phyloP scores from a whole-genome alignment of 1,140 invertebrate species.

The Matsumurasca onukii region DNA sequence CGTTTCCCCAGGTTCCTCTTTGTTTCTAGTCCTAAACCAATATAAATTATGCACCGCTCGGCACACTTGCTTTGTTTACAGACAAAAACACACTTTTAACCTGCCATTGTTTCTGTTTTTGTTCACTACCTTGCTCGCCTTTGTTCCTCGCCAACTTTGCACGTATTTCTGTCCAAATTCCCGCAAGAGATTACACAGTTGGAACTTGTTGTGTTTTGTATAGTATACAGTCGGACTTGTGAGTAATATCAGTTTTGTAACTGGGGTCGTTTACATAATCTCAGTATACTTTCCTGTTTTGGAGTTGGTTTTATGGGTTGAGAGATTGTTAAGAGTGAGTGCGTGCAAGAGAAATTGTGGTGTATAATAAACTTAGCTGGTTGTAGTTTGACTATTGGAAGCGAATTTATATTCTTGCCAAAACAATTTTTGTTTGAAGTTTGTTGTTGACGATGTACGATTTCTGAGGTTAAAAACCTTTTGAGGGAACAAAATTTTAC shows the following conservation, averaged over 20 bases:
- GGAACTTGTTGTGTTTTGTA: conserved; percentile 16
- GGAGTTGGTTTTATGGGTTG: neutral
- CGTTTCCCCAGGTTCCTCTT: conserved; percentile 17
- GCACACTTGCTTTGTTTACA: conserved; percentile 31
- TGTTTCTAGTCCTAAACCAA: conserved; percentile 28
- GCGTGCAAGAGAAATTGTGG: too few species aligned
- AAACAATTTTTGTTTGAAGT: too few species aligned
- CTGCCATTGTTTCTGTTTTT: conserved; percentile 26
- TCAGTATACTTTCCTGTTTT: neutral
- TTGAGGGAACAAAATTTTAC: too few species aligned
- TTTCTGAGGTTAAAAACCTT: too few species aligned
- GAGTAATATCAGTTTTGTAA: conserved; percentile 7
- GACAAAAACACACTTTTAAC: conserved; percentile 36
- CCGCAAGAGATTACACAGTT: conserved; percentile 15
- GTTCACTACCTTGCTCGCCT: conserved; percentile 26
- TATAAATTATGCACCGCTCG: conserved; percentile 34
- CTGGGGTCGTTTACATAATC: neutral
- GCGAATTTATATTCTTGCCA: too few species aligned
- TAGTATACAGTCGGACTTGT: neutral
- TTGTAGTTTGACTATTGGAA: too few species aligned
- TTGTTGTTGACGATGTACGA: too few species aligned
- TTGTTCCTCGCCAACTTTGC: conserved; percentile 28
- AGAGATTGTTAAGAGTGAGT: too few species aligned
- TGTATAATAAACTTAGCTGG: too few species aligned
- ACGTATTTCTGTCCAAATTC: conserved; percentile 24